Conservation (phyloP, 2,113 vertebrate species). For the Plotosus lineatus region DNA sequence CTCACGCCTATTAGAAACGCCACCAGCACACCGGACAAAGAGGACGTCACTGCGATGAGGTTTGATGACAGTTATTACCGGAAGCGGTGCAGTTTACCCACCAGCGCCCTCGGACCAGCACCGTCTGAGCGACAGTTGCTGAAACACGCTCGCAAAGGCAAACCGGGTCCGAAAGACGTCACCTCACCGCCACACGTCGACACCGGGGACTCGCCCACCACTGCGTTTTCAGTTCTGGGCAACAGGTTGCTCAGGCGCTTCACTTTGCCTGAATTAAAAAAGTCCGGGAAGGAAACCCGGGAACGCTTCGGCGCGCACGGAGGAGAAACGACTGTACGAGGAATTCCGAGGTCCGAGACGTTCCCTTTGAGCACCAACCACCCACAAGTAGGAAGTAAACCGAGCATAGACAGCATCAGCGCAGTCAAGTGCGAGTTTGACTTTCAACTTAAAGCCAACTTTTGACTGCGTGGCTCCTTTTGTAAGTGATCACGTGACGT, state of each 20-base stretch:
- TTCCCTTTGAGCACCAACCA: constrained; percentile 62
- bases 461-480: constrained; percentile 5
- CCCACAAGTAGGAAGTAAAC: constrained; percentile 66
- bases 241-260: constrained; percentile 68
- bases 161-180: constrained; percentile 46
- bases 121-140: constrained; percentile 58
- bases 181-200: constrained; percentile 36
- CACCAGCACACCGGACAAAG: constrained; percentile 18
- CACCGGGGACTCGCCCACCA: not conserved
- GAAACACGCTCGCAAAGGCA: constrained; percentile 55
- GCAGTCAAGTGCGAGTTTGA: constrained; percentile 75
- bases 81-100: constrained; percentile 72
- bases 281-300: constrained; percentile 34
- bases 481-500: constrained; percentile 2
- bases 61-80: constrained; percentile 70
- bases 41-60: constrained; percentile 40
- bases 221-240: constrained; percentile 59
- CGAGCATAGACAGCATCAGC: constrained; percentile 75
- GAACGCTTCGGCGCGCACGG: not conserved
- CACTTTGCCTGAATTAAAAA: constrained; percentile 69
- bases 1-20: constrained; percentile 62
- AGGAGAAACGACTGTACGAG: not conserved
- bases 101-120: constrained; percentile 56
- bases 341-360: constrained; percentile 68
- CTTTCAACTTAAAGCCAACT: constrained; percentile 56